These are phyloP conservation scores for Cyphomyrmex costatus DNA, from an alignment of 1,140 invertebrate species.

Conservation along the genomic window DNA sequence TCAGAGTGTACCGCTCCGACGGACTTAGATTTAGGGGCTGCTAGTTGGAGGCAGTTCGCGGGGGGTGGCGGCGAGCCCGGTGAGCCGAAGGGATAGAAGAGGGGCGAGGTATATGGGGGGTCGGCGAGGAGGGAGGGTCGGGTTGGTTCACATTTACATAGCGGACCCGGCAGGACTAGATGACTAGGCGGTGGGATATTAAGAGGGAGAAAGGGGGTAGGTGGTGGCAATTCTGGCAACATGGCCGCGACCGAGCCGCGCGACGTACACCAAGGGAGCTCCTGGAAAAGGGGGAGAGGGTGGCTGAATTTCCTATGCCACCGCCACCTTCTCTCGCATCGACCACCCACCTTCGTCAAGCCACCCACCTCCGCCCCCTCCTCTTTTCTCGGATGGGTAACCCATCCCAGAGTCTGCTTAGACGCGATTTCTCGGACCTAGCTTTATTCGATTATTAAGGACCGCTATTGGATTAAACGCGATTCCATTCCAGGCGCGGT, in stretches of 20 bases:
- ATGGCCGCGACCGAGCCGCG: constrained; percentile 84
- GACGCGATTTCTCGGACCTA: constrained; percentile 79
- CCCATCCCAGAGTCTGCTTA: constrained; percentile 79
- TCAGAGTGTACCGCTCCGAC: constrained; percentile 83
- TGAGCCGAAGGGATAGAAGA: constrained; percentile 70
- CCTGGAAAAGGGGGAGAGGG: constrained; percentile 69
- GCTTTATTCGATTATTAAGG: constrained; percentile 86
- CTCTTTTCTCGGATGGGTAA: constrained; percentile 33
- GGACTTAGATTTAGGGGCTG: constrained; percentile 87
- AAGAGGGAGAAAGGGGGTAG: constrained; percentile 84
- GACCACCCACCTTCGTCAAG: constrained; percentile 63
- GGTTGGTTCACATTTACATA: constrained; percentile 86
- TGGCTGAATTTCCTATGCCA: constrained; percentile 76
- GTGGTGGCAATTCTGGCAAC: constrained; percentile 86
- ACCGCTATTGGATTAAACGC: constrained; percentile 85
- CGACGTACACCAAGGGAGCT: constrained; percentile 80
- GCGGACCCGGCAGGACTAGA: constrained; percentile 86
- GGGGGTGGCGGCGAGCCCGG: constrained; percentile 77
- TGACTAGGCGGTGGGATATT: constrained; percentile 85
- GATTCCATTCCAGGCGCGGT: constrained; percentile 76
- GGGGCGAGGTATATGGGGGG: constrained; percentile 75
- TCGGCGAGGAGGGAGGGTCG: constrained; percentile 73
- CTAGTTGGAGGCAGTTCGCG: constrained; percentile 85
- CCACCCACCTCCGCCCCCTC: constrained; percentile 20
- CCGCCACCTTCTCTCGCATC: constrained; percentile 68